Conservation (phyloP, 2,797 vertebrate species). For the Syndactyla subalaris region DNA sequence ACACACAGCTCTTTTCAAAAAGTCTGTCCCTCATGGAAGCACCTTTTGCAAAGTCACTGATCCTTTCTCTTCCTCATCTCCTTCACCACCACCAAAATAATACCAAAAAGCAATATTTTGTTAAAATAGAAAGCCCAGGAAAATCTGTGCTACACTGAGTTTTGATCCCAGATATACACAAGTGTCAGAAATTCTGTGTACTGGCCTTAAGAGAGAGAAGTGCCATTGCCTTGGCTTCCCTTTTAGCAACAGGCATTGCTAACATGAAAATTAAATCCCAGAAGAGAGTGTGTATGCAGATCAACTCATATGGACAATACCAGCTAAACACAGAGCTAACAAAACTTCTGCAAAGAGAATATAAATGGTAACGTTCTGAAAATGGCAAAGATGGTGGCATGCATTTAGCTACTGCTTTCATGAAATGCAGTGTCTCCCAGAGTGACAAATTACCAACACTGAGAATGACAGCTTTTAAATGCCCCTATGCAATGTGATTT, state of each 20-base stretch:
- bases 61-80: background rate
- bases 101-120: background rate
- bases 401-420: background rate
- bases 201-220: background rate
- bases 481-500: background rate
- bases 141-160: background rate
- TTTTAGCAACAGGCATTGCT: background rate
- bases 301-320: background rate
- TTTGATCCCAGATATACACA: background rate
- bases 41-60: background rate
- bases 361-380: background rate
- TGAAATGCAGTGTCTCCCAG: background rate
- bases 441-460: background rate
- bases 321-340: background rate
- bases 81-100: background rate
- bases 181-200: background rate
- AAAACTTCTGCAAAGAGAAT: background rate
- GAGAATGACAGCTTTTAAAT: background rate
- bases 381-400: background rate
- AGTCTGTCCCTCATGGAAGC: background rate
- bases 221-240: background rate
- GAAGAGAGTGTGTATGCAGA: background rate
- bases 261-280: background rate
- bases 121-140: background rate
- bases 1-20: background rate